phyloP scores from a whole-genome alignment of 2,113 vertebrate species.

The Actinemys pallida region DNA sequence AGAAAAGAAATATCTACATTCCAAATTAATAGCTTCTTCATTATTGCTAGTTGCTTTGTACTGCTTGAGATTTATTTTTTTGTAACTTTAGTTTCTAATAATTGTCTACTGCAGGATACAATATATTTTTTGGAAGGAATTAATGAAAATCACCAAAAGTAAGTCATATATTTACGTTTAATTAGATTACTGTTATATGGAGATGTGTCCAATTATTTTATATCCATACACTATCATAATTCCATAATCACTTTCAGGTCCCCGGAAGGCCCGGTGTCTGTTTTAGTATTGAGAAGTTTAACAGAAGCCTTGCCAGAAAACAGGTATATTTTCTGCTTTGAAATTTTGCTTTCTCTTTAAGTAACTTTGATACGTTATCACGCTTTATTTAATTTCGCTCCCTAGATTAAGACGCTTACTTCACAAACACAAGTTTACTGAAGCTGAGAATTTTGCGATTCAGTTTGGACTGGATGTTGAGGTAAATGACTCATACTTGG shows the following conservation, averaged over 20 bases:
- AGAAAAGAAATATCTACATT: neutral
- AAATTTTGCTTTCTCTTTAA: neutral
- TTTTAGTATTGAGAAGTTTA: constrained; percentile 89
- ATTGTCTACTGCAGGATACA: constrained; percentile 85
- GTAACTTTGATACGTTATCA: neutral
- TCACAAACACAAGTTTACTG: constrained; percentile 94
- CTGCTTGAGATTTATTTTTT: neutral
- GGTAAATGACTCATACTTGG: constrained; percentile 67
- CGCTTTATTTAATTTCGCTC: neutral
- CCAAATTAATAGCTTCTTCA: neutral
- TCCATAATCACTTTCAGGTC: constrained; percentile 65
- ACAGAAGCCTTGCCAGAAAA: constrained; percentile 97
- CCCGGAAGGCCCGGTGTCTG: constrained; percentile 73
- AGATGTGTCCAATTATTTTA: neutral
- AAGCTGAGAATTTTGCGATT: constrained; percentile 95
- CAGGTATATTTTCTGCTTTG: constrained; percentile 79
- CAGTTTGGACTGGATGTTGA: constrained; percentile 95
- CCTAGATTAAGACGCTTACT: constrained; percentile 92
- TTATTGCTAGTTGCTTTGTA: neutral
- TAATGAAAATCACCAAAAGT: constrained; percentile 84
- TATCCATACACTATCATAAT: neutral
- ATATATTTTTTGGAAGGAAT: constrained; percentile 93
- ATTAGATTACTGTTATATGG: neutral
- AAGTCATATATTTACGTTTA: constrained; percentile 61
- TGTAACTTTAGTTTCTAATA: neutral